Base-by-base conservation (phyloP, 2,888 invertebrate genomes). In the Ornithoptera priamus region DNA sequence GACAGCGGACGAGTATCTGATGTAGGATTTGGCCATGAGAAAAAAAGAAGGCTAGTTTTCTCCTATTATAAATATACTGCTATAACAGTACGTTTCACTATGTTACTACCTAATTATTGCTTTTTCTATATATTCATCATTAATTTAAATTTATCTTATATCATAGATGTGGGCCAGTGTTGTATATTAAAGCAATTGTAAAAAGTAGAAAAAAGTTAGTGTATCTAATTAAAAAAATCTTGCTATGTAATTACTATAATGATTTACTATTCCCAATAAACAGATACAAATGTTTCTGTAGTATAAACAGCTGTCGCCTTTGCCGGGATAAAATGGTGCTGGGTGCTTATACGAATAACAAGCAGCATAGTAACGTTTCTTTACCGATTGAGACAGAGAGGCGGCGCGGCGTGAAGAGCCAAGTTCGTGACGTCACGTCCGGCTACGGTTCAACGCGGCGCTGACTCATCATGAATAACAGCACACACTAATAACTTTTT, bases 251-350 rank as follows among this genome's bases (percentile, higher is more conserved):
- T 50, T 15, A 50, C 50, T 12, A 18, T 50, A 18, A 50, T 50
- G 17, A 15, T 57, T 57, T 57, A 57, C 10, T 57, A 57, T 57
- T 20, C 8, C 57, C 57, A 57, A 20, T 57, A 57, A 57, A 60
- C 20, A 17, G 36, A 36, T 22, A 60, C 60, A 36, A 60, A 60
- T n/a, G n/a, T 65, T 62, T 20, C 17, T 62, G 12, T 15, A 53
- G n/a, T 65, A 36, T 53, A 60, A 82, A 78, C 88, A 89, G 85
- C 84, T 85, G 88, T 86, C 80, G 81, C 81, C 78, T 71, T 86
- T 80, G 81, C 81, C 78, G 71, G 80, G 85, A 84, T 88, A 85
- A 89, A 86, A 88, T 90, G 88, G 88, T 88, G 86, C 80, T 80
- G 81, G 72, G 79, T 75, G 79, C 80, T 80, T 77, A 77, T 72